Evolutionary conservation across 2,113 vertebrate genomes (phyloP).

Genomic region (Dasypus novemcinctus): DNA sequence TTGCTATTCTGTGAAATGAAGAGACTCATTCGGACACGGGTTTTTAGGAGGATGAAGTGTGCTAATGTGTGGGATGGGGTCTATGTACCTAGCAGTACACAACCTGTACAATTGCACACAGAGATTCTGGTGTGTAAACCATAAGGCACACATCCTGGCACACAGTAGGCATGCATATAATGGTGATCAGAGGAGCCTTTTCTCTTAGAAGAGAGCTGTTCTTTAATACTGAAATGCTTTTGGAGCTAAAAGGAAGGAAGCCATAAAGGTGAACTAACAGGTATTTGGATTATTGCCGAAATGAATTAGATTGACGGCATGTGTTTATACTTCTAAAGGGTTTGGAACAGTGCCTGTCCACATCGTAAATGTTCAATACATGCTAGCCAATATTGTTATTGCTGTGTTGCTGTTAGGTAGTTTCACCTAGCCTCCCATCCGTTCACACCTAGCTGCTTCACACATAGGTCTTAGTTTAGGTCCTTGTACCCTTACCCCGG

Average conservation of each 20-base stretch:
- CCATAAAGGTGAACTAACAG: not conserved
- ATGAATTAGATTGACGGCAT: not conserved
- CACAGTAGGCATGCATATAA: not conserved
- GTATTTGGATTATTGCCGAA: not conserved
- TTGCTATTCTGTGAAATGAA: conserved; percentile 30
- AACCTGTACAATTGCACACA: not conserved
- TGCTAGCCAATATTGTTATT: not conserved
- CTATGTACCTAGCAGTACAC: not conserved
- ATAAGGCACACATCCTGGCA: not conserved
- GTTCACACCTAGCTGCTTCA: not conserved
- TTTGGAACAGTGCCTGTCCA: not conserved
- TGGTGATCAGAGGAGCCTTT: not conserved
- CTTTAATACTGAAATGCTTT: not conserved
- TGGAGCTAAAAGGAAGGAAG: not conserved
- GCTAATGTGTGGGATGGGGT: not conserved
- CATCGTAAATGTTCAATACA: not conserved
- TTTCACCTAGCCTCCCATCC: not conserved
- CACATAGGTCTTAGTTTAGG: not conserved
- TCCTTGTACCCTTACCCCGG: not conserved
- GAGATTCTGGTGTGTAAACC: not conserved
- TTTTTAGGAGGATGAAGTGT: not conserved
- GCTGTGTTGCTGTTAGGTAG: not conserved
- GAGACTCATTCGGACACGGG: not conserved
- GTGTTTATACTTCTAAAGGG: not conserved
- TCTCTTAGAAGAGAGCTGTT: not conserved